Evolutionary conservation across 1,140 invertebrate genomes (phyloP), one percentile per base, ranked within the genome.

Genomic region (Archivesica marissinica): DNA sequence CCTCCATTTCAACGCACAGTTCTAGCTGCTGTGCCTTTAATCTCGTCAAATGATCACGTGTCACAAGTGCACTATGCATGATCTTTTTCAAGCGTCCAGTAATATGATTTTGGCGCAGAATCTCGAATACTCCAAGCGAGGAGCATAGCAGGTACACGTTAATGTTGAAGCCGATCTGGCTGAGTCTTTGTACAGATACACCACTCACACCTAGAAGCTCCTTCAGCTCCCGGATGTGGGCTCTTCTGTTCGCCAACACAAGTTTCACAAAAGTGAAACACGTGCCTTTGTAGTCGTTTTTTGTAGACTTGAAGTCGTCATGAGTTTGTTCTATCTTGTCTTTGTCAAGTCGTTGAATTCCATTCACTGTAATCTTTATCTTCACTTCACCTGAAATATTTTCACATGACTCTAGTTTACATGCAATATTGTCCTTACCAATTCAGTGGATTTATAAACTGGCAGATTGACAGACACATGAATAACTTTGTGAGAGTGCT

Each of bases 41-140:
- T 33, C 35, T 72, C 1, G 47, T 41, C 33, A 83, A 33, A 50
- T 83, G 64, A 23, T 33, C 33, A 52, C 25, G 28, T 11, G 68
- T 74, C 25, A 83, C 56, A 9, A 83, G 38, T 15, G 64, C 47
- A 30, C n/a, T 74, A 3, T 75, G 68, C 17, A 83, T 35, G 23
- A 83, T 74, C 17, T 59, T 61, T 59, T 61, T 83, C 52, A 83
- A 75, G 38, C 80, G 64, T 64, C 80, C 80, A 72, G 68, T 61
- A 1, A 28, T 41, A 28, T 83, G 75, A 25, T 33, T 75, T 39
- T 83, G 80, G 25, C 75, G 25, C n/a, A 83, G 25, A 33, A 75
- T 83, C 39, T 83, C 80, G 64, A 83, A 83, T 30, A 70, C 80
- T n/a, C 80, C 80, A 1, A 83, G 52, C n/a, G 33, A 56, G 20